These are phyloP conservation scores for Pemphredon lugubris DNA, from an alignment of 2,888 invertebrate species.

Conservation along the genomic window DNA sequence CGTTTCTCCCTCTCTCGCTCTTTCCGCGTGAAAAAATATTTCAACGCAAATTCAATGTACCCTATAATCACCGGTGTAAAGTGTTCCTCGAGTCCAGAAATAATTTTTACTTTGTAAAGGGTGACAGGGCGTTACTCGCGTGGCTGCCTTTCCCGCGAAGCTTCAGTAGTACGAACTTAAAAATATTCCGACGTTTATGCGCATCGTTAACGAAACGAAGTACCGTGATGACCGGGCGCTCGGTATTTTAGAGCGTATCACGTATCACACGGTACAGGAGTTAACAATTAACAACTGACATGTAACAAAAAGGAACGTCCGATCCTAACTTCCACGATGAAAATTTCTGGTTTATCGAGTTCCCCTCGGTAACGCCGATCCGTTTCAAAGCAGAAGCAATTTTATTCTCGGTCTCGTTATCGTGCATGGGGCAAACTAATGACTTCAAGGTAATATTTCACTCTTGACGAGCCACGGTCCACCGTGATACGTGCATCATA, in stretches of 20 bases:
- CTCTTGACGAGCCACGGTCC: conserved; percentile 33
- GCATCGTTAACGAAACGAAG: conserved; percentile 40
- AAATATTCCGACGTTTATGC: neutral
- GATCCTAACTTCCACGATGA: conserved; percentile 36
- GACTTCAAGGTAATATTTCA: conserved; percentile 37
- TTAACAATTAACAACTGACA: conserved; percentile 43
- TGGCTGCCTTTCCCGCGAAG: neutral
- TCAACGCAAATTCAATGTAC: too few species aligned
- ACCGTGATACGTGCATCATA: too few species aligned
- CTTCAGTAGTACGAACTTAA: conserved; percentile 19
- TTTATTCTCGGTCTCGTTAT: conserved; percentile 44
- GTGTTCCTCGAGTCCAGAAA: conserved; percentile 31
- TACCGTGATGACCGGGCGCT: conserved; percentile 7
- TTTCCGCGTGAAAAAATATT: too few species aligned
- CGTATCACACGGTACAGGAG: conserved; percentile 20
- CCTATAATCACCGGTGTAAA: too few species aligned
- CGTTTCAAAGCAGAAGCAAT: conserved; percentile 39
- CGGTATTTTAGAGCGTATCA: conserved; percentile 25
- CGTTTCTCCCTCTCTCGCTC: too few species aligned
- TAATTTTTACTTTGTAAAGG: conserved; percentile 33
- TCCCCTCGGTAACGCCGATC: conserved; percentile 33
- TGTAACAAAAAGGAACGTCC: conserved; percentile 23
- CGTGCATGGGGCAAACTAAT: conserved; percentile 20
- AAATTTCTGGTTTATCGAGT: conserved; percentile 52
- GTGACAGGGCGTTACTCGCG: conserved; percentile 4